A percentile compares a stretch with the other conserved stretches of the same genome.
Conservation (phyloP, 1,140 invertebrate genomes). For the Camponotus floridanus region DNA sequence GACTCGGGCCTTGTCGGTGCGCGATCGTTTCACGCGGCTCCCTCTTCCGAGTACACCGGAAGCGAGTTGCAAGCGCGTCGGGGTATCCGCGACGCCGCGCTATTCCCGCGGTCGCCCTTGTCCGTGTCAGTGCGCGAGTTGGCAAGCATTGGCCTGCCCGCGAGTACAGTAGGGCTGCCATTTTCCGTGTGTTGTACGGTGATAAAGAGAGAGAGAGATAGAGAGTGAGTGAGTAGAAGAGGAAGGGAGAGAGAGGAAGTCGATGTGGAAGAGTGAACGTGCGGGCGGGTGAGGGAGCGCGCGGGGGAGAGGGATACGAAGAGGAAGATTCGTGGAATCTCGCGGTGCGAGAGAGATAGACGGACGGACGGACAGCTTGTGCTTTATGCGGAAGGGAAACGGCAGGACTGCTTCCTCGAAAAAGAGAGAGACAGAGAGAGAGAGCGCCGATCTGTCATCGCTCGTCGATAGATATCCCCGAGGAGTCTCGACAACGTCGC, state of each 20-base stretch:
- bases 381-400: neutral
- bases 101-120: slow-evolving; percentile 34
- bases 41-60: neutral
- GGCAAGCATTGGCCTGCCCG: slow-evolving; percentile 71
- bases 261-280: neutral
- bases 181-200: slow-evolving; percentile 73
- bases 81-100: neutral
- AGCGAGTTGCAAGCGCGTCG: neutral
- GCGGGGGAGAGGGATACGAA: neutral
- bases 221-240: neutral
- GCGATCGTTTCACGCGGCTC: neutral
- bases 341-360: slow-evolving; percentile 56
- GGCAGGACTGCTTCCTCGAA: neutral
- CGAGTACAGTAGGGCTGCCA: slow-evolving; percentile 71
- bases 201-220: neutral
- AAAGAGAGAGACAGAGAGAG: no score
- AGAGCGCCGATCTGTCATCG: neutral
- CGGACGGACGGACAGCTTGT: no score
- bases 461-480: no score
- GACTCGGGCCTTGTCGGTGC: neutral
- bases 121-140: slow-evolving; percentile 73
- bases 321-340: slow-evolving; percentile 59
- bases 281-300: neutral
- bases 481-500: no score
- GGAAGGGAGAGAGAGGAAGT: neutral